These are phyloP conservation scores for Campoplex capitator DNA, from an alignment of 2,888 invertebrate species.

Conservation along the genomic window DNA sequence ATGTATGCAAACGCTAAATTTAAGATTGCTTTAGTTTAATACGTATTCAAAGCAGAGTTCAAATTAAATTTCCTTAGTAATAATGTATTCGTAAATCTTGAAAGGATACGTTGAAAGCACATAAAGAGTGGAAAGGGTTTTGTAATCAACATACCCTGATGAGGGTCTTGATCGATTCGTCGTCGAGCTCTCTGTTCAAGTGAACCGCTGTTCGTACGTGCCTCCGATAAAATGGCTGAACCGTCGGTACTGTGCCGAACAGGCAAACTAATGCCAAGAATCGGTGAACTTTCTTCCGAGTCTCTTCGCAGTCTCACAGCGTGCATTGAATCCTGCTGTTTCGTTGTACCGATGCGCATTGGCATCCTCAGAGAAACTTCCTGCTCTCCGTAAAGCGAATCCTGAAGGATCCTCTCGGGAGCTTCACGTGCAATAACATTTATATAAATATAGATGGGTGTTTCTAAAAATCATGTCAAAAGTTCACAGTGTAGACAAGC, in stretches of 20 bases:
- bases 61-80: not conserved
- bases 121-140: slow-evolving; percentile 19
- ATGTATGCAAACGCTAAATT: too few species aligned
- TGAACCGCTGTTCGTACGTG: slow-evolving; percentile 75
- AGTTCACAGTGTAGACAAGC: not conserved
- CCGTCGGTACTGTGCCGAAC: slow-evolving; percentile 77
- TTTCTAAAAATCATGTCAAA: not conserved
- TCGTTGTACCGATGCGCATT: slow-evolving; percentile 79
- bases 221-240: slow-evolving; percentile 75
- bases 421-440: slow-evolving; percentile 72
- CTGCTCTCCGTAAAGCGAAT: slow-evolving; percentile 78
- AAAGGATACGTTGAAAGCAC: not conserved
- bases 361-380: slow-evolving; percentile 79
- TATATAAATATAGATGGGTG: slow-evolving; percentile 4
- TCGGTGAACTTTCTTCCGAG: slow-evolving; percentile 75
- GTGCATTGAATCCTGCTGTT: slow-evolving; percentile 78
- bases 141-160: slow-evolving; percentile 78
- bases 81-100: not conserved
- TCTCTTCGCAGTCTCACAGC: slow-evolving; percentile 78
- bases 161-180: slow-evolving; percentile 79
- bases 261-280: slow-evolving; percentile 67
- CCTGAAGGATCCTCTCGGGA: slow-evolving; percentile 78
- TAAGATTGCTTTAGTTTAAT: too few species aligned
- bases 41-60: too few species aligned
- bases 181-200: slow-evolving; percentile 78